Evolutionary conservation across 2,113 vertebrate species (phyloP), one percentile per base, ranked within the genome.

Genomic region (Balaeniceps rex): DNA sequence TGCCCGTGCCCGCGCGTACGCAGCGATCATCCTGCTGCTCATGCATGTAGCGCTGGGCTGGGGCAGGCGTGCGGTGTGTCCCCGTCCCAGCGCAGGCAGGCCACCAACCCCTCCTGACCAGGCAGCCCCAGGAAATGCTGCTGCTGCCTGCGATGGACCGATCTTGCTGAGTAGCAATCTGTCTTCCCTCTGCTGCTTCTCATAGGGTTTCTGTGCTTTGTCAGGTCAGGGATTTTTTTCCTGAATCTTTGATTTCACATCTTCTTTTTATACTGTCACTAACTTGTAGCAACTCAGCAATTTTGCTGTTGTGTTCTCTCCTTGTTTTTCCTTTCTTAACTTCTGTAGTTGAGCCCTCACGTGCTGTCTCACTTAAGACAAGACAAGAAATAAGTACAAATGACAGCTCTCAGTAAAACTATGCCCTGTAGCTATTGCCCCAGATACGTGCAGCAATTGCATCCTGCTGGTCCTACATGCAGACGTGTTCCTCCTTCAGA

Each of bases 1-100:
- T 14, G 36, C 12, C 58, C 19, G 0, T n/a, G 77, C 16, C 85
- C 78, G 23, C 3, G 5, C 0, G 2, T 18, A 8, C 34, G 4
- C 66, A 75, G 87, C n/a, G 18, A 4, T 33, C 34, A 6, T 2
- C 36, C n/a, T 4, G 0, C 36, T 17, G 64, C 72, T 68, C 2
- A 7, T 2, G 25, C 57, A 12, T 2, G 4, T 40, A 25, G 75
- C 11, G 15, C 7, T 1, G 80, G 54, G 63, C 81, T 57, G 55
- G 34, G 58, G 9, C 18, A 5, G 31, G 38, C 6, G 2, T 14
- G 66, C 7, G 4, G 6, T 12, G 75, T 8, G 17, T 29, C 34
- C 46, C 58, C 31, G 11, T 8, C 60, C 60, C 55, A 7, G 1
- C 0, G 7, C 33, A 9, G n/a, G 52, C 52, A 55, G 18, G 1